Percentiles rank a stretch among this genome's conserved stretches.
These are phyloP conservation scores for Chaetorhynchus papuensis DNA, from an alignment of 2,113 vertebrate genomes.

Conservation along the genomic window DNA sequence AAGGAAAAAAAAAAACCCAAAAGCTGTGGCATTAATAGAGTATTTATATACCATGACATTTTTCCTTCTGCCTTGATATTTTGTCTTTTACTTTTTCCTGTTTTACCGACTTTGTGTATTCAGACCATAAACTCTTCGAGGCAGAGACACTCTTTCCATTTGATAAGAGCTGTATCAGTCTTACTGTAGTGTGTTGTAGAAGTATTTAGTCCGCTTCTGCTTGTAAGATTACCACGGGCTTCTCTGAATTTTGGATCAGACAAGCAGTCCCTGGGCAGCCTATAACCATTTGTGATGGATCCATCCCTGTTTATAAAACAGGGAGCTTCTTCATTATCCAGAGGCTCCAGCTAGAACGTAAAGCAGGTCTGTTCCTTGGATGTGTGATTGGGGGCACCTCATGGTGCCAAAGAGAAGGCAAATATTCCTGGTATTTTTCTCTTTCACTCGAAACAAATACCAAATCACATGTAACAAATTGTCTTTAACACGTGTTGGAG, in stretches of 20 bases:
- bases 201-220: background rate
- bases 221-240: background rate
- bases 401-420: background rate
- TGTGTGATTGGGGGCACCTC: background rate
- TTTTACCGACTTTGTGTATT: background rate
- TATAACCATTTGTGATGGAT: background rate
- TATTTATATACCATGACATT: background rate
- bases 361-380: background rate
- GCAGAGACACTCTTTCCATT: background rate
- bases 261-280: background rate
- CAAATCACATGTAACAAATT: background rate
- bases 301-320: background rate
- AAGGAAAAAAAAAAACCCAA: background rate
- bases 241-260: background rate
- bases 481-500: background rate
- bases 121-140: background rate
- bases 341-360: background rate
- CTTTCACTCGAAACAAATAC: background rate
- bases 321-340: background rate
- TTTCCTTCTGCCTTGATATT: background rate
- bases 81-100: background rate
- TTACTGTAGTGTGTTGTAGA: background rate
- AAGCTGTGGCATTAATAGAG: background rate
- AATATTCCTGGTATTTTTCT: background rate
- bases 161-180: background rate